Evolutionary conservation across 92 coral and sea anemone genomes (phyloP), one percentile per base, ranked within the genome.

Genomic region (Bergia sp.): DNA sequence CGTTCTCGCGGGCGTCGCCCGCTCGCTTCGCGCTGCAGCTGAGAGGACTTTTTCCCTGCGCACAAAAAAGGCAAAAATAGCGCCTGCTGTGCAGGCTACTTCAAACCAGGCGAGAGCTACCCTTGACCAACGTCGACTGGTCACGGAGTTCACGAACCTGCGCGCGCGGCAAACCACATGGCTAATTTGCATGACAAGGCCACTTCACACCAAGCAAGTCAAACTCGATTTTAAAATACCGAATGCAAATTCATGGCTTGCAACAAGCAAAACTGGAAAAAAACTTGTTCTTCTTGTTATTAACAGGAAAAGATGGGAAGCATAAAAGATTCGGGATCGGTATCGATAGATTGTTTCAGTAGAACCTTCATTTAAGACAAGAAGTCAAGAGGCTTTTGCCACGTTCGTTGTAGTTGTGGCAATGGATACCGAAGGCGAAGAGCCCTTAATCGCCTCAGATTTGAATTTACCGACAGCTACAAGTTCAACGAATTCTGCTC

Each of bases 211-310:
- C 39, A 37, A 47, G 82, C 82, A 37, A 66, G 82, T 79, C 37
- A 79, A 79, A 79, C 66, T 79, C 38, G 82, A 47, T 21, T 45
- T 20, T 9, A 42, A 79, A 10, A 50, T 67, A 37, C 13, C 74
- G 75, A 18, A 61, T 81, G 40, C 64, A 80, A 80, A 16, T n/a
- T 58, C 53, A 18, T 3, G 16, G 50, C 21, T 57, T 36, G 9
- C 0, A 82, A 82, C 86, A 43, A 83, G 87, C 87, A 37, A 49
- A 84, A 36, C 79, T 49, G 66, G 87, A 79, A 11, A 44, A 36
- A 29, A 84, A 84, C 87, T 45, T 12, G 87, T 84, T 50, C n/a
- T 49, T 45, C 87, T 69, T 44, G 87, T 45, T 45, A 69, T 47
- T 47, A 84, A 84, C 87, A 36, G 78, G 87, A 20, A 72, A 45